phyloP scores from a whole-genome alignment of 2,797 vertebrate species.

The Phataginus tricuspis region DNA sequence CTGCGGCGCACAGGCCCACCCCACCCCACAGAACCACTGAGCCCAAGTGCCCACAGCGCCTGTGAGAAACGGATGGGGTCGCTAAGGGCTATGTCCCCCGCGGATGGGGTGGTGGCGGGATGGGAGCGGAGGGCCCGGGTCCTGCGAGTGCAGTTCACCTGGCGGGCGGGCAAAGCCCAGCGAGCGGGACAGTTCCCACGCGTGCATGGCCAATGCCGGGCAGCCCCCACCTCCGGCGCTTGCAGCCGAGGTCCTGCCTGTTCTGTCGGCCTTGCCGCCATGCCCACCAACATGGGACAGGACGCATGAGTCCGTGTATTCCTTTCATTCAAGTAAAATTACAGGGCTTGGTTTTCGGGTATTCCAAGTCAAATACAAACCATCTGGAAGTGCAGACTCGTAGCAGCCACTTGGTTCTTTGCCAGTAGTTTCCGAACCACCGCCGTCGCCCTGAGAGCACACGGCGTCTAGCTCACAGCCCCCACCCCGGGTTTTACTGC shows the following conservation, averaged over 20 bases:
- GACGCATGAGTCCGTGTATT: not conserved
- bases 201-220: too few species aligned
- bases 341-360: not conserved
- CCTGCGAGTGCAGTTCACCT: not conserved
- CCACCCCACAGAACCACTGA: accelerated
- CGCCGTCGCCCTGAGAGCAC: not conserved
- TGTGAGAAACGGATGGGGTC: too few species aligned
- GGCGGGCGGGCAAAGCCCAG: not conserved
- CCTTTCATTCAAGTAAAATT: not conserved
- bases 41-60: accelerated
- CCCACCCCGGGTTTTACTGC: not conserved
- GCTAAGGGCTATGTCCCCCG: too few species aligned
- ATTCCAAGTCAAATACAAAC: slow-evolving; percentile 46
- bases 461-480: not conserved
- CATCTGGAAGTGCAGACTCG: slow-evolving; percentile 19
- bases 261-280: not conserved
- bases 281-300: not conserved
- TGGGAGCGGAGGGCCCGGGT: not conserved
- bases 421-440: slow-evolving; percentile 31
- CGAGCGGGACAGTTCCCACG: accelerated
- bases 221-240: not conserved
- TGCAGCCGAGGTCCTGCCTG: too few species aligned
- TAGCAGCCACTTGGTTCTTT: slow-evolving; percentile 49
- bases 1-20: accelerated
- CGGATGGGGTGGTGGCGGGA: too few species aligned